Conservation (phyloP, 1,140 invertebrate species). For the Zaprionus africanus region DNA sequence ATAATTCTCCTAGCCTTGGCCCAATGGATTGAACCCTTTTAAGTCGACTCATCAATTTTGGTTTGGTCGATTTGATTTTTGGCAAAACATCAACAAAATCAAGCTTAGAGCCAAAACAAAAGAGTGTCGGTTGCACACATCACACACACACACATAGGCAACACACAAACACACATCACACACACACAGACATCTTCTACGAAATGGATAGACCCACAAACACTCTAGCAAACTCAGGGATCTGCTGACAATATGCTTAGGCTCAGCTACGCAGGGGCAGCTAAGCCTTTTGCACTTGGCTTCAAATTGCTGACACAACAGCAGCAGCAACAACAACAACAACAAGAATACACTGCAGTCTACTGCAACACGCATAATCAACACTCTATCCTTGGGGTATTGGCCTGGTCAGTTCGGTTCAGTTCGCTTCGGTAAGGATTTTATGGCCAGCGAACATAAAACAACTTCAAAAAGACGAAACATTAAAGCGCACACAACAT, state of each 20-base stretch:
- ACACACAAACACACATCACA: not conserved
- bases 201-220: not conserved
- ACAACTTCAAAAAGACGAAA: conserved; percentile 63
- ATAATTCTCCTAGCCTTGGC: conserved; percentile 1
- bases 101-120: conserved; percentile 2
- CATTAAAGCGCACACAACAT: conserved; percentile 74
- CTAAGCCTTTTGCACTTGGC: conserved; percentile 57
- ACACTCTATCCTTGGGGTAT: conserved; percentile 51
- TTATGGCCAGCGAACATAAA: conserved; percentile 63
- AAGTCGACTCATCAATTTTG: conserved; percentile 22
- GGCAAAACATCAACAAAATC: conserved; percentile 14
- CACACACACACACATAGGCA: conserved; percentile 1
- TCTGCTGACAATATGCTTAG: conserved; percentile 56
- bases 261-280: conserved; percentile 8
- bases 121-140: conserved; percentile 10
- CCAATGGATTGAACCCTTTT: conserved; percentile 9
- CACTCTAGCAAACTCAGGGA: conserved; percentile 8
- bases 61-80: conserved; percentile 19
- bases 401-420: conserved; percentile 28
- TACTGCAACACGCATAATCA: conserved; percentile 54
- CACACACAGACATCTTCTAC: not conserved
- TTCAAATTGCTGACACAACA: conserved; percentile 37
- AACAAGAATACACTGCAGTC: conserved; percentile 8
- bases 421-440: conserved; percentile 10
- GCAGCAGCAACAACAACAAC: conserved; percentile 18